phyloP scores from a whole-genome alignment of 2,797 vertebrate species.

The Arctocebus calabarensis region DNA sequence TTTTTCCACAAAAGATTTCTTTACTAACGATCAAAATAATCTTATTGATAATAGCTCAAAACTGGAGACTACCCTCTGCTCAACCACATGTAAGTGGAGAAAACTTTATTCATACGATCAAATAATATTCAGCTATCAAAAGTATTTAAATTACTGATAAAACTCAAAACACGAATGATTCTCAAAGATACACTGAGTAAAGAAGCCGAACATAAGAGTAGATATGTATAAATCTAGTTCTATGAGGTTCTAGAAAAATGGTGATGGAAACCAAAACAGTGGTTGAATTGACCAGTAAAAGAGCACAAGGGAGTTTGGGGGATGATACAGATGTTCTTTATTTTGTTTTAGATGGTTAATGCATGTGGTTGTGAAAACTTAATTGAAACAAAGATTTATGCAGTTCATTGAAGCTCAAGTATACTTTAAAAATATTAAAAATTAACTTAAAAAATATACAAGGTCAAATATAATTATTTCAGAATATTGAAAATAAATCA shows the following conservation, averaged over 20 bases:
- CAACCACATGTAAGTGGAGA: not conserved
- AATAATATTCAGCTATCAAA: constrained; percentile 1
- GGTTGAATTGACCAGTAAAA: constrained; percentile 40
- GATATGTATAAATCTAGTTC: not conserved
- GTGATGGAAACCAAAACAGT: constrained; percentile 1
- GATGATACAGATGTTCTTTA: not conserved
- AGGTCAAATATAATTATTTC: constrained; percentile 40
- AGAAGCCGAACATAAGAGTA: not conserved
- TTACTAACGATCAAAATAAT: constrained; percentile 39
- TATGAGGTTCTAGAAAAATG: constrained; percentile 16
- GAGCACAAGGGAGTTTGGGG: not conserved
- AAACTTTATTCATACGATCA: not conserved
- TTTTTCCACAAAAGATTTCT: not conserved
- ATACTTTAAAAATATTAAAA: not conserved
- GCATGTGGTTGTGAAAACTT: not conserved
- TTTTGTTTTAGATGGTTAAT: constrained; percentile 21
- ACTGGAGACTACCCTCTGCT: not conserved
- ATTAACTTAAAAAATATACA: constrained; percentile 17
- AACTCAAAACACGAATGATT: not conserved
- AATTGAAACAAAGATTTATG: constrained; percentile 12
- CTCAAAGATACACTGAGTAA: constrained; percentile 9
- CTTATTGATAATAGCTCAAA: not conserved
- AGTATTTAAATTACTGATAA: not conserved
- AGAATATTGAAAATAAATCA: constrained; percentile 36
- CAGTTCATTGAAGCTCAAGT: not conserved